These are phyloP conservation scores for Aphelenchoides besseyi DNA, from an alignment of 1,140 invertebrate genomes.

Conservation along the genomic window DNA sequence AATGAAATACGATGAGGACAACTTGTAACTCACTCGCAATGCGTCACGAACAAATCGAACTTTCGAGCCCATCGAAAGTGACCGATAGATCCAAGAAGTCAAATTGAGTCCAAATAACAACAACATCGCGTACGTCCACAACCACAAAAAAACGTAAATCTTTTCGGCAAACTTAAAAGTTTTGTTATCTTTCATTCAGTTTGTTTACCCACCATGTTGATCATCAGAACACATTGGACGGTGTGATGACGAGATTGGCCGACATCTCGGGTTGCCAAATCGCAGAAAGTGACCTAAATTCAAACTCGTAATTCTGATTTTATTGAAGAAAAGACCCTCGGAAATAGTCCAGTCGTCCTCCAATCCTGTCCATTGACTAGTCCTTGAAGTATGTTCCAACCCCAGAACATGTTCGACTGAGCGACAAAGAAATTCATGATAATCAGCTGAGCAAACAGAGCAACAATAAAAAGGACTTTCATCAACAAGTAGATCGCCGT, in stretches of 20 bases:
- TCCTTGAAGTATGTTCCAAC: conserved; percentile 35
- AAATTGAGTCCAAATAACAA: conserved; percentile 34
- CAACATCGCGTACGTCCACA: conserved; percentile 45
- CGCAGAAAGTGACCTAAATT: conserved; percentile 49
- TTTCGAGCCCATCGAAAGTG: conserved; percentile 38
- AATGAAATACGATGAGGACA: neutral
- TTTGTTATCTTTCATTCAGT: conserved; percentile 24
- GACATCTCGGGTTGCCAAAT: conserved; percentile 48
- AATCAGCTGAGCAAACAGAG: conserved; percentile 30
- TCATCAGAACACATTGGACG: conserved; percentile 50
- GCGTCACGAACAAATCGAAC: conserved; percentile 38
- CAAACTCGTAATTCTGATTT: neutral
- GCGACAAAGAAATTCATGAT: conserved; percentile 50
- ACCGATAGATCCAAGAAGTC: conserved; percentile 35
- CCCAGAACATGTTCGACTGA: conserved; percentile 33
- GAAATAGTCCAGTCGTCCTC: conserved; percentile 46
- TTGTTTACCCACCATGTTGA: conserved; percentile 32
- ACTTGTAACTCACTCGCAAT: conserved; percentile 23
- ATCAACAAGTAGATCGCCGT: conserved; percentile 47
- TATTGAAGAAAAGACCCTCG: conserved; percentile 26
- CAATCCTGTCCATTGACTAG: conserved; percentile 37
- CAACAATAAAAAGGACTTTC: conserved; percentile 36
- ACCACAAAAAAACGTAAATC: conserved; percentile 49
- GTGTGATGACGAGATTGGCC: conserved; percentile 47
- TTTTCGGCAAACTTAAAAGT: conserved; percentile 45